Base-by-base conservation (phyloP, 2,113 vertebrate species). In the Sitta europaea region DNA sequence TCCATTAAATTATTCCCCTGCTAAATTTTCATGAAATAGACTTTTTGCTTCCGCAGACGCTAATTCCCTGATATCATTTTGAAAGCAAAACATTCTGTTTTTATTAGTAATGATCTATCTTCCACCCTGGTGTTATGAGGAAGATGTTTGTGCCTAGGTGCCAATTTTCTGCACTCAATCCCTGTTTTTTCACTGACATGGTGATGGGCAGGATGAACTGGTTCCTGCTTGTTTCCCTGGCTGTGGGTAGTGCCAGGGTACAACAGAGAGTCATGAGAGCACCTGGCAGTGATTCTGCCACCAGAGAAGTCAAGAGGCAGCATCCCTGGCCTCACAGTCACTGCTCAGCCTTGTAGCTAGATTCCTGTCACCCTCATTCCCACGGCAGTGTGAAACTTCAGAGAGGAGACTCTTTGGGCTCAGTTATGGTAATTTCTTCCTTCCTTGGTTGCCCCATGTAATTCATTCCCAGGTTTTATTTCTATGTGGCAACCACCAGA, bases 1-100 rank as follows among this genome's bases (percentile, higher is more conserved):
- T 94, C 88, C 72, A 72, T 80, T 88, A 94, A 90, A 92, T 94
- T 83, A 93, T 90, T 95, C 86, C 96, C 72, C n/a, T 92, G 93
- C 79, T 93, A 90, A 92, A 90, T 90, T 94, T 77, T 94, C 24
- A 71, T 77, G 67, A 93, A 88, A 93, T 75, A 84, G 59, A 28
- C 68, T 88, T 77, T 71, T 90, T 93, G 59, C 83, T 94, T 47
- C 59, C 63, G 79, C 57, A 96, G 90, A 59, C 0, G 0, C 89
- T 93, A 71, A 59, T 82, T 96, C 55, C 31, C 79, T 74, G 59
- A 88, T 73, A 93, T 92, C 0, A 78, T 78, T 93, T 66, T 86
- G 68, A 86, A 95, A 83, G 65, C 48, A 45, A 93, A 94, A 61
- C 48, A 62, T 88, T 86, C 86, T 93, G 68, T 0, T 91, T 95